Evolutionary conservation across 2,113 vertebrate genomes (phyloP).

Genomic region (Pleuronectes platessa): DNA sequence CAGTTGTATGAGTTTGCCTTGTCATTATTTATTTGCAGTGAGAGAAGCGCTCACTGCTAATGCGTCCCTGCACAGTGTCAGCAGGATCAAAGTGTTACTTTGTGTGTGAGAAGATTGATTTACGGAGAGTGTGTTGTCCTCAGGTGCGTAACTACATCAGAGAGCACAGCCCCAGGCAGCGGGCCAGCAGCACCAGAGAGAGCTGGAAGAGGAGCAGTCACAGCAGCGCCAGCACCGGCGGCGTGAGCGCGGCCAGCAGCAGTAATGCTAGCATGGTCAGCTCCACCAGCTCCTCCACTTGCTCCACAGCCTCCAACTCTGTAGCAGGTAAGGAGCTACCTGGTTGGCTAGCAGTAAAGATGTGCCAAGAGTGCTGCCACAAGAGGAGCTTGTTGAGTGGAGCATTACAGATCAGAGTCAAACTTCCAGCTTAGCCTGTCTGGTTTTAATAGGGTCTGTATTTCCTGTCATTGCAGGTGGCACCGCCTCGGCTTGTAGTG

Average conservation of each 20-base stretch:
- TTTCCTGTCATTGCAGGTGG: slow-evolving; percentile 50
- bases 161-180: slow-evolving; percentile 91
- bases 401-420: too few relatives aligned
- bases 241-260: slow-evolving; percentile 88
- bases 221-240: slow-evolving; percentile 91
- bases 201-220: slow-evolving; percentile 93
- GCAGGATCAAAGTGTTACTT: background rate
- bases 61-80: too few relatives aligned
- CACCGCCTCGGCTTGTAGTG: slow-evolving; percentile 73
- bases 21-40: background rate
- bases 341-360: too few relatives aligned
- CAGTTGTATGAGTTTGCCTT: background rate
- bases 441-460: background rate
- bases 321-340: slow-evolving; percentile 58
- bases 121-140: background rate
- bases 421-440: background rate
- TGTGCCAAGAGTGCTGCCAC: too few relatives aligned
- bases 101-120: background rate
- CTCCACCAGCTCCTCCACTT: slow-evolving; percentile 89
- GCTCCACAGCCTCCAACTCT: slow-evolving; percentile 90
- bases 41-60: too few relatives aligned
- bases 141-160: slow-evolving; percentile 97
- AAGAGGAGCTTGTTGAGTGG: background rate
- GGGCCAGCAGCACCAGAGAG: slow-evolving; percentile 88
- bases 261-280: slow-evolving; percentile 96